Base-by-base conservation (phyloP, 2,797 vertebrate genomes). In the Synaphobranchus kaupii region DNA sequence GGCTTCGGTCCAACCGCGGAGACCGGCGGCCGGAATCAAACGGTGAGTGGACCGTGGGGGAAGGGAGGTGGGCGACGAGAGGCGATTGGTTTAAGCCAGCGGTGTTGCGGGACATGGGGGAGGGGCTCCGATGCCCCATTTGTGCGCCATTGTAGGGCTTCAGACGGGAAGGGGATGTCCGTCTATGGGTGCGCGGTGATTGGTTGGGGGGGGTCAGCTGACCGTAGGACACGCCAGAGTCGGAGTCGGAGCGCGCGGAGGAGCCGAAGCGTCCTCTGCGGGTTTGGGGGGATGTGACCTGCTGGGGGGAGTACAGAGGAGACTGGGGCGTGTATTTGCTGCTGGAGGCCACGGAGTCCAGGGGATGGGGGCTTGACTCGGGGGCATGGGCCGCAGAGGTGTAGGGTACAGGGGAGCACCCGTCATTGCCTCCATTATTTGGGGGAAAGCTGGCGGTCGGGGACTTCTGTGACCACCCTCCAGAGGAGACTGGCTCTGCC, bases 191-290 rank as follows among this genome's bases (percentile, higher is more conserved):
- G 34, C 4, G 90, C 4, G 91, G 95, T 0, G 91, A 93, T 82
- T 87, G 92, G 84, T 5, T 95, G 90, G 34, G 94, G 88, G 76
- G 94, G 87, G 89, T 95, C 73, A 1, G 89, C 83, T 86, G 93
- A 86, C 17, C 86, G 8, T 89, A 85, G 0, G 28, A 8, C 89
- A 48, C 93, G 86, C 25, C 81, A 4, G 15, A 66, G 34, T 93
- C 92, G 0, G 91, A 90, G 31, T 50, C 89, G 58, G 22, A 76
- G 88, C 0, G 48, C 89, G 58, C 17, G 80, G 88, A 0, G 92
- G 88, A 86, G 88, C 89, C 91, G 86, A 87, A 0, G 0, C 66
- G 20, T 0, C 0, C 34, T 71, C 0, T 84, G 81, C 81, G 1
- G 88, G 12, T 7, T 88, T 89, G n/a, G 56, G 95, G 91, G 52